These are phyloP conservation scores for Whitmania pigra DNA, from an alignment of 1,140 invertebrate species.

Conservation along the genomic window DNA sequence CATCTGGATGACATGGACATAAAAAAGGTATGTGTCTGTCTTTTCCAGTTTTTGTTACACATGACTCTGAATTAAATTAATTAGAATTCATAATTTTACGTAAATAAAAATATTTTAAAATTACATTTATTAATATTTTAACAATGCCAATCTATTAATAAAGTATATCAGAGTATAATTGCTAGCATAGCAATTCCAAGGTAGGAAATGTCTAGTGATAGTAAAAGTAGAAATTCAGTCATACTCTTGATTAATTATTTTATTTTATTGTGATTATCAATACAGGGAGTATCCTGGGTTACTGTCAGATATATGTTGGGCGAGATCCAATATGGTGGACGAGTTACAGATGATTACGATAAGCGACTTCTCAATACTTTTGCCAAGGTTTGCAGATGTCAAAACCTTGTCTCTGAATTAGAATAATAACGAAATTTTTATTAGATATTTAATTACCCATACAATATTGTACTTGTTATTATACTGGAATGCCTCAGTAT, in stretches of 20 bases:
- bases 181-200: not conserved
- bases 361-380: conserved; percentile 79
- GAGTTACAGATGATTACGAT: conserved; percentile 90
- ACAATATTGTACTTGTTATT: not conserved
- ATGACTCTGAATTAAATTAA: not conserved
- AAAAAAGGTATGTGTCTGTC: conserved; percentile 55
- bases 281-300: conserved; percentile 41
- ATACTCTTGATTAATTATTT: not conserved
- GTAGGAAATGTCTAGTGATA: not conserved
- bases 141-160: no score
- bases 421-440: not conserved
- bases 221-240: not conserved
- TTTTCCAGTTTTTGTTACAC: not conserved
- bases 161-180: no score
- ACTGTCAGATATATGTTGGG: conserved; percentile 54
- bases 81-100: conserved; percentile 48
- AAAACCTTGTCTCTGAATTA: not conserved
- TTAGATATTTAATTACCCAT: not conserved
- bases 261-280: not conserved
- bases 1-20: conserved; percentile 93
- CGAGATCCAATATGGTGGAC: conserved; percentile 88
- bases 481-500: no score
- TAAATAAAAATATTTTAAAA: not conserved
- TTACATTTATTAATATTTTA: no score
- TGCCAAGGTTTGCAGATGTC: conserved; percentile 25